phyloP scores from a whole-genome alignment of 2,797 vertebrate species.

The Huso huso region DNA sequence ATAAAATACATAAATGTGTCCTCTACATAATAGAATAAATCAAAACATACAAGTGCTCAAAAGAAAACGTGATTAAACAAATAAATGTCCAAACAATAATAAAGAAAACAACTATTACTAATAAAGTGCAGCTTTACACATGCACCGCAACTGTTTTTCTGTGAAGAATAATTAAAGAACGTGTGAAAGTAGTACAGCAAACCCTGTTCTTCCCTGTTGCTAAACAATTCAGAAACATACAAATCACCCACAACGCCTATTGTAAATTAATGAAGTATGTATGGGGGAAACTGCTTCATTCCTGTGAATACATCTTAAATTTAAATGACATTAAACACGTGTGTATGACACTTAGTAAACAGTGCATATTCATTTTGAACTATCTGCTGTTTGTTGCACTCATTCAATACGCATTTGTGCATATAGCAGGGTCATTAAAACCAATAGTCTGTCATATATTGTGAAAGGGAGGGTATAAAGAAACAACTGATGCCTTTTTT shows the following conservation, averaged over 20 bases:
- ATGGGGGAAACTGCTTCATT: background rate
- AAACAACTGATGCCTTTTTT: slow-evolving; percentile 41
- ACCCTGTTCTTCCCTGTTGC: too few species aligned
- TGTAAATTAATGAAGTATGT: background rate
- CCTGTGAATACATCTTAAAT: background rate
- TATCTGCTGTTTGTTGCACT: slow-evolving; percentile 18
- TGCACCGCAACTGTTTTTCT: too few species aligned
- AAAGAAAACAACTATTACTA: too few species aligned
- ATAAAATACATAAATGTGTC: too few species aligned
- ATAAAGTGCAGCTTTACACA: too few species aligned
- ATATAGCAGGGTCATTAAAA: slow-evolving; percentile 5
- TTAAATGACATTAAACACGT: background rate
- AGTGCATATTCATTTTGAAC: background rate
- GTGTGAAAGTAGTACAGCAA: too few species aligned
- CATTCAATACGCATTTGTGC: slow-evolving; percentile 17
- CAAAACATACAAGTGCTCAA: too few species aligned
- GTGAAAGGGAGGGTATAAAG: slow-evolving; percentile 31
- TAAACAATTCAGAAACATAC: too few species aligned
- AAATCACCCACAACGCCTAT: background rate
- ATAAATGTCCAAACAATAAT: too few species aligned
- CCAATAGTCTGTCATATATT: slow-evolving; percentile 26
- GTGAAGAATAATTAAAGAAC: too few species aligned
- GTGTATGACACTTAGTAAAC: background rate
- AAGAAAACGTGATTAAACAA: too few species aligned
- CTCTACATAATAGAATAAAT: too few species aligned